Base-by-base conservation (phyloP, 2,888 invertebrate species). In the Apamea monoglypha region DNA sequence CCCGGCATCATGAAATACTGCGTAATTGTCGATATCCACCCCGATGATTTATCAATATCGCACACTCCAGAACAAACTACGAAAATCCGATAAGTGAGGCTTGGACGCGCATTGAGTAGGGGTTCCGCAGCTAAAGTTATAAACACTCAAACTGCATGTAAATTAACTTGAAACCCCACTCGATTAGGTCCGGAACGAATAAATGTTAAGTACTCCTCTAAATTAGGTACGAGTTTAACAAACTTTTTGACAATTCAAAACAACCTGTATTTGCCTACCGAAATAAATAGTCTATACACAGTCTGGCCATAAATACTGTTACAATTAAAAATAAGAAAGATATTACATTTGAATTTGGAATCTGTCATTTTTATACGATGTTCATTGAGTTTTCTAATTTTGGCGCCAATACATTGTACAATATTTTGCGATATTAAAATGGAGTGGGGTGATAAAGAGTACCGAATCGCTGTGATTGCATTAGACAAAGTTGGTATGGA, bases 21-120 rank as follows among this genome's bases (percentile, higher is more conserved):
- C 83, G 74, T 83, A 86, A 84, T 83, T 83, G 78, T 74, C 74
- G 71, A 83, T 84, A 76, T 85, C 74, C 87, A 76, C 76, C 56
- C 68, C 76, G 67, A 76, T 86, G 83, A 84, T 85, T 83, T 80
- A 85, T 79, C 79, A 78, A 74, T 74, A 74, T 78, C n/a, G 64
- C 68, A 40, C 76, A 67, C 61, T 72, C 63, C 72, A 78, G 59
- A 75, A 78, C n/a, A 82, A 82, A 76, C 84, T 74, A 79, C 53
- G 59, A 78, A 74, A 86, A 86, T 59, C 64, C n/a, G 74, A 29
- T 74, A 86, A 81, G 47, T 44, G 61, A 18, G 68, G 44, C 32
- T 56, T n/a, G n/a, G 50, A 66, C 63, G 29, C 32, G 32, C 36
- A 44, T 68, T 82, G 32, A 61, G 21, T 53, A 29, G 18, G 44